These are phyloP conservation scores for Anoplolepis gracilipes DNA, from an alignment of 1,140 invertebrate species.

Conservation along the genomic window DNA sequence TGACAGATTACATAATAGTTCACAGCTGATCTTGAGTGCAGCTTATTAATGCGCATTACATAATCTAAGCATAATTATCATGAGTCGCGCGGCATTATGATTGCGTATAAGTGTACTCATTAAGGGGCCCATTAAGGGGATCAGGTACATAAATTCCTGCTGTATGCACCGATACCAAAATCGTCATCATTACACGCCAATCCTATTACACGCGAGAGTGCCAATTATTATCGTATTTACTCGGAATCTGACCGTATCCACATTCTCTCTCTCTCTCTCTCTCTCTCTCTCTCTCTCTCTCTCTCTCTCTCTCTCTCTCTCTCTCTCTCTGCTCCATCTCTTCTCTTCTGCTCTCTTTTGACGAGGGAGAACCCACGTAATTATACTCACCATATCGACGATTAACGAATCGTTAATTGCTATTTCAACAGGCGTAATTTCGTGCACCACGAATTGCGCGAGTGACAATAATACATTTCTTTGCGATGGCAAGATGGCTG, in stretches of 20 bases:
- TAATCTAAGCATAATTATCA: constrained; percentile 31
- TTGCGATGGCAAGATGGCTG: neutral
- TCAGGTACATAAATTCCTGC: constrained; percentile 49
- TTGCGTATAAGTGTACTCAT: constrained; percentile 35
- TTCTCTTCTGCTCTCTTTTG: neutral
- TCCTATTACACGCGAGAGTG: constrained; percentile 46
- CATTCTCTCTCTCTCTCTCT: neutral
- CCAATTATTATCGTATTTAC: constrained; percentile 69
- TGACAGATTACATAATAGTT: neutral
- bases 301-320: neutral
- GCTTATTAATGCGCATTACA: constrained; percentile 29
- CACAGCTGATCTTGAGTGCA: neutral
- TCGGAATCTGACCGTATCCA: constrained; percentile 30
- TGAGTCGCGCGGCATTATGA: constrained; percentile 22
- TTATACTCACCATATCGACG: constrained; percentile 42
- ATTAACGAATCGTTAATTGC: constrained; percentile 46
- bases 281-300: neutral
- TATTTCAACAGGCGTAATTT: constrained; percentile 39
- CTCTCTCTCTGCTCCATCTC: neutral
- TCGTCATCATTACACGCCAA: constrained; percentile 5
- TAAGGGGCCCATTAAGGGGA: constrained; percentile 2
- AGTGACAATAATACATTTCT: constrained; percentile 5
- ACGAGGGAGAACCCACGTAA: constrained; percentile 45
- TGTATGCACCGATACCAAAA: neutral
- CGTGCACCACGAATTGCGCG: neutral